Conservation (phyloP, 2,888 invertebrate species). For the Ischnus inquisitorius region DNA sequence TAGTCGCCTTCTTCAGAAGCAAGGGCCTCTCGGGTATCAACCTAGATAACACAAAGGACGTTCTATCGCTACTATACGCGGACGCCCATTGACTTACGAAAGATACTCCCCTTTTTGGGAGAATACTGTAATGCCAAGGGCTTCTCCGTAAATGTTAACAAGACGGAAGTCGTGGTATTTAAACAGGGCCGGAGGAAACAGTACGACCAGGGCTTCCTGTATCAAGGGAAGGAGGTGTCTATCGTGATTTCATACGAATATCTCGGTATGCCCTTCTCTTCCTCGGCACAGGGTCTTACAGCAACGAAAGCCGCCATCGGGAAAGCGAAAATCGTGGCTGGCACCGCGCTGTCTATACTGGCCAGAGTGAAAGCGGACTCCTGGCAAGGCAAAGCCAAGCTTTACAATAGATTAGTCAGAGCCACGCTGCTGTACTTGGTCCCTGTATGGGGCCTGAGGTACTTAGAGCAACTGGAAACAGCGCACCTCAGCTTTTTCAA, state of each 20-base stretch:
- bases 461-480: not conserved
- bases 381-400: not conserved
- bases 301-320: slow-evolving; percentile 2
- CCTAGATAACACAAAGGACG: slow-evolving; percentile 31
- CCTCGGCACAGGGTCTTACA: slow-evolving; percentile 6
- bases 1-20: slow-evolving; percentile 24
- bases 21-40: slow-evolving; percentile 42
- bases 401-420: not conserved
- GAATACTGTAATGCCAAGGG: too few relatives aligned
- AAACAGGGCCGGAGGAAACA: too few relatives aligned
- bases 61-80: slow-evolving; percentile 60
- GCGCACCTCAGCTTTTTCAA: not conserved
- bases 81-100: not conserved
- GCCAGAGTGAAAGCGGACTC: slow-evolving; percentile 23
- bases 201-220: too few relatives aligned
- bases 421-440: not conserved
- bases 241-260: slow-evolving; percentile 36
- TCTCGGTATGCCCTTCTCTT: slow-evolving; percentile 26
- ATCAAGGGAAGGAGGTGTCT: slow-evolving; percentile 27
- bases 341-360: slow-evolving; percentile 9
- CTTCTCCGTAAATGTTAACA: too few relatives aligned
- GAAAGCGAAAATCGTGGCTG: slow-evolving; percentile 9
- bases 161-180: not conserved
- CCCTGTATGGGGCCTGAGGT: not conserved
- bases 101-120: too few relatives aligned